Percentiles rank a stretch among this genome's conserved stretches.
Conservation (phyloP, 2,888 invertebrate species). For the Baronia brevicornis region DNA sequence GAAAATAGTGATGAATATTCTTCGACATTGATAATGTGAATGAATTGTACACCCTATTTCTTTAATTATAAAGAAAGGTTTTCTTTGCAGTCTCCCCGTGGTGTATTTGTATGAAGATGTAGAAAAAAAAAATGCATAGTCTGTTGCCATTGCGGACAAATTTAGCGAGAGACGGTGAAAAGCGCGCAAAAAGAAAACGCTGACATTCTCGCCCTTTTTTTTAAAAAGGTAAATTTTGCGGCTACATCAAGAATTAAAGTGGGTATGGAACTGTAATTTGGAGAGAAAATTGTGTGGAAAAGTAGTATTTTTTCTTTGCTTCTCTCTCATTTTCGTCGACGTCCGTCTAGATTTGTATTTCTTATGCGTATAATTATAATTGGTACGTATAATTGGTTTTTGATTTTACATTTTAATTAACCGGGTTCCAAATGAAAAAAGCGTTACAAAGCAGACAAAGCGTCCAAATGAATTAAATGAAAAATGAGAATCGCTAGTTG, state of each 20-base stretch:
- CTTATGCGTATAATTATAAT: too few relatives aligned
- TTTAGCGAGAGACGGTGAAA: conserved; percentile 51
- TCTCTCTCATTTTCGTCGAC: too few relatives aligned
- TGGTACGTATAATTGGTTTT: too few relatives aligned
- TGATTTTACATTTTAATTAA: too few relatives aligned
- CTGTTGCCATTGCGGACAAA: conserved; percentile 46
- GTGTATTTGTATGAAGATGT: conserved; percentile 26
- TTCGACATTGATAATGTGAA: conserved; percentile 3
- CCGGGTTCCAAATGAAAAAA: too few relatives aligned
- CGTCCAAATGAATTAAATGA: too few relatives aligned
- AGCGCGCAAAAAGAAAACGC: conserved; percentile 21
- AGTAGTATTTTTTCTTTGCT: conserved; percentile 2
- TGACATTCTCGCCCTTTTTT: conserved; percentile 22
- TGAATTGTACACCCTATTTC: conserved; percentile 9
- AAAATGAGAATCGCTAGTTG: too few relatives aligned
- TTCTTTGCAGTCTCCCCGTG: conserved; percentile 26
- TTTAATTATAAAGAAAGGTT: conserved; percentile 32
- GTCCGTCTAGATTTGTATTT: too few relatives aligned
- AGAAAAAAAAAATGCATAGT: conserved; percentile 9
- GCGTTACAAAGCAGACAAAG: too few relatives aligned
- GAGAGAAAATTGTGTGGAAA: conserved; percentile 3
- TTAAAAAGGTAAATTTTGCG: conserved; percentile 17
- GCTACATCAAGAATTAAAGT: conserved; percentile 19
- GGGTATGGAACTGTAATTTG: conserved; percentile 2
- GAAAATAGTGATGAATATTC: conserved; percentile 21